Evolutionary conservation across 2,888 invertebrate species (phyloP), one percentile per base, ranked within the genome.

Genomic region (Trimorus sp.): DNA sequence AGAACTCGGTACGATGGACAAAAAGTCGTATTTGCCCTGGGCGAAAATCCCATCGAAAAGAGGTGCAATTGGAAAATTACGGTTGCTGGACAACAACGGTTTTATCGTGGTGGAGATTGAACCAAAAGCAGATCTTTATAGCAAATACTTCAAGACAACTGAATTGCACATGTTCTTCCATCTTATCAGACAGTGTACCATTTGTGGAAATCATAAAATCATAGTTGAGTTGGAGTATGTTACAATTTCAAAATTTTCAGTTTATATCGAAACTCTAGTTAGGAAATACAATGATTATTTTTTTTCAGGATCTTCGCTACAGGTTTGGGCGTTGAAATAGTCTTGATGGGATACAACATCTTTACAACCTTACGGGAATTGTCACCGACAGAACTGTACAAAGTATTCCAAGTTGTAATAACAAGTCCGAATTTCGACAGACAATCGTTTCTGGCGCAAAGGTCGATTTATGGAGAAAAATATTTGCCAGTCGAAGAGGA

Each of bases 351-450:
- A 80, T 94, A 95, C 85, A 94, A 94, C 74, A 95, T 96, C 84
- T 96, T 94, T 87, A 96, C 96, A 0, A 93, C 94, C 89, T 96
- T 96, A 89, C 94, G 95, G 0, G 95, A 96, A 86, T 92, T 96
- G 7, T 93, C 90, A 62, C 94, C 95, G 0, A 87, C 90, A 54
- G 94, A 96, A 90, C 93, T 95, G 86, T 87, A 95, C 9, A 93
- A 94, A 5, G 90, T 96, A 1, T 97, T 95, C 87, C 93, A 93
- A 86, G 92, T 93, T 91, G 94, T 93, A 84, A 75, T 59, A 62
- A 83, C 88, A 0, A 87, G 74, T 80, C 85, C 86, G 0, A 84
- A 60, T 60, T 78, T 78, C 45, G 77, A 77, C 26, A 26, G 26
- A 26, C 26, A 26, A 4, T 26, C 26, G 26, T 26, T 26, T 26